A percentile compares a stretch with the other conserved stretches of the same genome.
Conservation (phyloP, 2,888 invertebrate species). For the Limenitis camilla region DNA sequence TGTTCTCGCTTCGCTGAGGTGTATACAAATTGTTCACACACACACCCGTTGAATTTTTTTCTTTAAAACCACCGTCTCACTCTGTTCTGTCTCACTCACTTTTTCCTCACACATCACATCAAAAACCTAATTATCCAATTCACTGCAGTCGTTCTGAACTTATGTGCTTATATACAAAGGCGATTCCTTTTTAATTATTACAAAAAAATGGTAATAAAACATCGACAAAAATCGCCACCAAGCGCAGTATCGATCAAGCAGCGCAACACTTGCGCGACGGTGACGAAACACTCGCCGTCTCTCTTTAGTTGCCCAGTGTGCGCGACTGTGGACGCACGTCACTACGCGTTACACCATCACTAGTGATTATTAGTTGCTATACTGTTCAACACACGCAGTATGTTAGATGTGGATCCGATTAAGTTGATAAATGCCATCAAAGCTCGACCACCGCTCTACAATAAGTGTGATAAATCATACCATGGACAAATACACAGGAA, state of each 20-base stretch:
- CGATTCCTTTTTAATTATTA: too few relatives aligned
- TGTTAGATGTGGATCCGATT: constrained; percentile 35
- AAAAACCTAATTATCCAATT: too few relatives aligned
- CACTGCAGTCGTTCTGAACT: too few relatives aligned
- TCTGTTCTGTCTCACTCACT: too few relatives aligned
- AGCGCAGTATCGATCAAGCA: constrained; percentile 22
- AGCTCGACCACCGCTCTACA: constrained; percentile 39
- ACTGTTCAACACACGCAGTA: constrained; percentile 1
- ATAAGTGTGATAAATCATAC: constrained; percentile 31
- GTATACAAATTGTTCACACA: too few relatives aligned
- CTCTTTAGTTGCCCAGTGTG: constrained; percentile 41
- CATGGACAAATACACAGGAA: constrained; percentile 33
- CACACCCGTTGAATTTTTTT: too few relatives aligned
- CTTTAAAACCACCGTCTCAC: too few relatives aligned
- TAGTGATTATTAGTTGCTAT: too few relatives aligned
- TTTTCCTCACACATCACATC: too few relatives aligned
- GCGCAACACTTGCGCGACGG: constrained; percentile 37
- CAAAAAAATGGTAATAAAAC: too few relatives aligned
- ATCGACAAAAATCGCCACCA: not conserved
- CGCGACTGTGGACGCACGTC: constrained; percentile 33
- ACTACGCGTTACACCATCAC: constrained; percentile 1
- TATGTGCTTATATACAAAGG: too few relatives aligned
- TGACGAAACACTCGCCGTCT: constrained; percentile 30
- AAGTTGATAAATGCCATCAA: constrained; percentile 41
- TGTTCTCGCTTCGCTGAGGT: too few relatives aligned